These are phyloP conservation scores for Kryptolebias ocellatus DNA, from an alignment of 2,797 vertebrate species.

Conservation along the genomic window DNA sequence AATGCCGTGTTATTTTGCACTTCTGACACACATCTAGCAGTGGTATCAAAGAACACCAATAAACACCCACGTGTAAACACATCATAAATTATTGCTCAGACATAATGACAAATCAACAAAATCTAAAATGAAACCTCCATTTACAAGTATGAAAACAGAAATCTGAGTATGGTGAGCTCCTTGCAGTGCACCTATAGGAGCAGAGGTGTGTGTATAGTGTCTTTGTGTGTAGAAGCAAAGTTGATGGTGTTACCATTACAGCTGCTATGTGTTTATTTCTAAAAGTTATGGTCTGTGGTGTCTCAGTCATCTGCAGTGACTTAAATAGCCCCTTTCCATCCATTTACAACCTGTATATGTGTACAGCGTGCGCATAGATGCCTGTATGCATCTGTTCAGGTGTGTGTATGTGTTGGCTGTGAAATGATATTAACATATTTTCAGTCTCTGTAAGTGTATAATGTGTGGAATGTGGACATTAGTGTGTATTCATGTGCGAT, in stretches of 20 bases:
- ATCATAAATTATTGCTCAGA: no score
- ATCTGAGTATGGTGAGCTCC: slow-evolving; percentile 30
- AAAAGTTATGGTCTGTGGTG: slow-evolving; percentile 67
- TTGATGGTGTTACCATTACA: slow-evolving; percentile 68
- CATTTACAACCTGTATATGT: slow-evolving; percentile 54
- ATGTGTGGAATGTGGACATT: slow-evolving; percentile 31
- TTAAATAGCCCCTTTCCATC: slow-evolving; percentile 67
- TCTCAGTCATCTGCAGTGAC: slow-evolving; percentile 67
- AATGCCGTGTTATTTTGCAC: not conserved
- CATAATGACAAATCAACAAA: slow-evolving; percentile 25
- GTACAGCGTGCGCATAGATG: slow-evolving; percentile 4
- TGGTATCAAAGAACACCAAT: slow-evolving; percentile 4
- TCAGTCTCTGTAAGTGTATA: slow-evolving; percentile 34
- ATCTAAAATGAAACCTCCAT: slow-evolving; percentile 24
- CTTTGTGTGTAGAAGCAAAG: slow-evolving; percentile 13
- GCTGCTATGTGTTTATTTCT: slow-evolving; percentile 76
- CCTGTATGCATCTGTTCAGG: slow-evolving; percentile 19
- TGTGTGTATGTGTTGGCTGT: not conserved
- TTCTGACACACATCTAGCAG: not conserved
- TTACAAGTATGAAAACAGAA: slow-evolving; percentile 12
- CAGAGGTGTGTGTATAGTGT: slow-evolving; percentile 7
- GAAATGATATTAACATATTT: slow-evolving; percentile 33
- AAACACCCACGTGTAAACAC: not conserved
- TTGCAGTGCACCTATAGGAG: slow-evolving; percentile 12
- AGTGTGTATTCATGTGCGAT: slow-evolving; percentile 16